phyloP scores from a whole-genome alignment of 1,140 invertebrate genomes.

The Panulirus ornatus region DNA sequence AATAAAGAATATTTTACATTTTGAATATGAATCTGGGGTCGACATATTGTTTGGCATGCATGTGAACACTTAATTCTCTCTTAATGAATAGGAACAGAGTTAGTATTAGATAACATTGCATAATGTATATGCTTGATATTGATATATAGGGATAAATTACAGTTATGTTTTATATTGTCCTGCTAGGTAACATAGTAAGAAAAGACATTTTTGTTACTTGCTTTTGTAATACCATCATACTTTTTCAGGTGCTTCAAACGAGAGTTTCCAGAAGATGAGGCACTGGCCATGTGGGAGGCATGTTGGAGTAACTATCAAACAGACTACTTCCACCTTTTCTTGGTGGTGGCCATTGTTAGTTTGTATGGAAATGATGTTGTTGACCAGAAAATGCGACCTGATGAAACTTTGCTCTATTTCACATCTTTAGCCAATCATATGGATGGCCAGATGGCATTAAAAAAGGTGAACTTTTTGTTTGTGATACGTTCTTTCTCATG shows the following conservation, averaged over 20 bases:
- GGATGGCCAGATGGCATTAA: constrained; percentile 92
- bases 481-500: too few relatives aligned
- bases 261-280: constrained; percentile 80
- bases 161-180: background rate
- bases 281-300: constrained; percentile 76
- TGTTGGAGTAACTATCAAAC: constrained; percentile 83
- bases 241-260: constrained; percentile 82
- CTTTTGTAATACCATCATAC: background rate
- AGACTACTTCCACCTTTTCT: constrained; percentile 94
- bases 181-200: too few relatives aligned
- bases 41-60: too few relatives aligned
- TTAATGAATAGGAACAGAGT: too few relatives aligned
- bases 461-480: constrained; percentile 84
- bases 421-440: constrained; percentile 97
- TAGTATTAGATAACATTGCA: too few relatives aligned
- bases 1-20: too few relatives aligned
- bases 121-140: background rate
- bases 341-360: constrained; percentile 94
- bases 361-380: constrained; percentile 91
- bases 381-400: constrained; percentile 93
- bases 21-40: too few relatives aligned
- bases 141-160: background rate
- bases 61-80: too few relatives aligned
- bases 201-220: too few relatives aligned
- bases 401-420: constrained; percentile 97